Base-by-base conservation (phyloP, 2,888 invertebrate genomes). In the Melikaiella ostensackeni region DNA sequence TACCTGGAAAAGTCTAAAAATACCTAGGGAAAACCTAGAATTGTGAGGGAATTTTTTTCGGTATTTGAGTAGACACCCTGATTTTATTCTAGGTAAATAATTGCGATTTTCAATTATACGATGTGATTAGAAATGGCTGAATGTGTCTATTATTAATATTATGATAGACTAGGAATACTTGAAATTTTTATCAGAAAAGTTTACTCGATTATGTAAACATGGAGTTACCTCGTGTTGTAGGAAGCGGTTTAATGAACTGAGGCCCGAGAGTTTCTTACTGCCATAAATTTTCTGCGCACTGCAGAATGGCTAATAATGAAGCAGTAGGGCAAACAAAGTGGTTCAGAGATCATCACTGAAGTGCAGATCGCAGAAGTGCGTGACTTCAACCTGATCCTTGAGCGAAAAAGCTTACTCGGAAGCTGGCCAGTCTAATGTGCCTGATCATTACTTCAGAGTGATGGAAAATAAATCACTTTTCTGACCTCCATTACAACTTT, bases 211-310 rank as follows among this genome's bases (percentile, higher is more conserved):
- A 16, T 66, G 19, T 42, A 66, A 66, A 66, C 27, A 66, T 46
- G 19, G 16, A 46, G 16, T 27, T 66, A 9, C 42, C 24, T 7
- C 27, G 30, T 21, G 11, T 33, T 35, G 74, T n/a, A 55, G 74
- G 33, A 55, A 21, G 74, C 19, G 55, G 59, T 74, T 64, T 80
- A 80, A 80, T 76, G 75, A 80, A 80, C 77, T 75, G 73, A 75
- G 74, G 61, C 38, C 46, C 64, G 77, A 55, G 73, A 77, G 74
- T 80, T 80, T 38, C 70, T 74, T 30, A 64, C 77, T 76, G 79
- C 74, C 76, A 80, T 80, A 80, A 80, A 80, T 80, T 80, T 77
- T 66, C 80, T 74, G 73, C 59, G 16, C 77, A 50, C 75, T 75
- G 55, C 42, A 64, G 77, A 55, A 75, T 33, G 74, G 74, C 73